Evolutionary conservation across 2,113 vertebrate genomes (phyloP).

Genomic region (Saguinus midas): DNA sequence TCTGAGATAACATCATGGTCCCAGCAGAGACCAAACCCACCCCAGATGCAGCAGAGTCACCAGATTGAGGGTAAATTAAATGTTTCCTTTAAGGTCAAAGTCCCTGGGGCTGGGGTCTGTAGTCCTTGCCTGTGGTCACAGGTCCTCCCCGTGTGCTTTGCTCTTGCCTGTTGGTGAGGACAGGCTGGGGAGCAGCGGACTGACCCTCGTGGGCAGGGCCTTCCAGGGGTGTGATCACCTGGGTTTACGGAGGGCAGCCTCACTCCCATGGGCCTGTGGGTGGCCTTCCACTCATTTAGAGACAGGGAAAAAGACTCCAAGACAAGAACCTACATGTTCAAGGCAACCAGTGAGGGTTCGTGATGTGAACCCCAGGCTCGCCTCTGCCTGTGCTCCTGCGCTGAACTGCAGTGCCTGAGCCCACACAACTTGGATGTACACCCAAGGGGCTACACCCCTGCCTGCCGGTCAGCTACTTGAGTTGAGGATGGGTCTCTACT

Average conservation of each 20-base stretch:
- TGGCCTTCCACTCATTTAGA: not conserved
- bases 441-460: too few relatives aligned
- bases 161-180: not conserved
- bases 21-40: not conserved
- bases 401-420: not conserved
- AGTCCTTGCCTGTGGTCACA: not conserved
- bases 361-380: not conserved
- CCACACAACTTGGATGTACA: not conserved
- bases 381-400: not conserved
- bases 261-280: not conserved
- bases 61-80: not conserved
- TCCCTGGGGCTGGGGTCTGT: not conserved
- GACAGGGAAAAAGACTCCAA: not conserved
- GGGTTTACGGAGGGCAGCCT: not conserved
- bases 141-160: not conserved
- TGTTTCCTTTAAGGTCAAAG: not conserved
- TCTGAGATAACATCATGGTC: not conserved
- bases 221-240: not conserved
- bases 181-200: not conserved
- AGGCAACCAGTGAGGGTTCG: not conserved
- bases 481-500: not conserved
- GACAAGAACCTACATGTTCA: not conserved
- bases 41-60: not conserved
- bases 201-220: not conserved
- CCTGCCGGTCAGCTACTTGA: rapidly evolving